Evolutionary conservation across 1,140 invertebrate genomes (phyloP).

Genomic region (Drosophila leontia): DNA sequence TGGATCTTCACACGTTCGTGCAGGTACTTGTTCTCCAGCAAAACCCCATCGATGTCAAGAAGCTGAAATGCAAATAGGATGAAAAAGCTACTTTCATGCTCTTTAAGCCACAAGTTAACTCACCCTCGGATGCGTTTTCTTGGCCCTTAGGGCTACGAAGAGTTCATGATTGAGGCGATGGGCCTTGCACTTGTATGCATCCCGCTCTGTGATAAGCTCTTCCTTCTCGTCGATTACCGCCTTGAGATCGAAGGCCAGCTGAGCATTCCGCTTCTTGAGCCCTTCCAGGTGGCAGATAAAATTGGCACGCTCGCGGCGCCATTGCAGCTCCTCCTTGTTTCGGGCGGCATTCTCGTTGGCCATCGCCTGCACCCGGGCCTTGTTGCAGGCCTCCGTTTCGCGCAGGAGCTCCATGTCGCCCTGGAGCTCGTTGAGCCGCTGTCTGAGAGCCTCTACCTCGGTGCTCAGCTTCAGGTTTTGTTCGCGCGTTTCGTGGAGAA

Average conservation of each 20-base stretch:
- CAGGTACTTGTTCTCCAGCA: conserved; percentile 93
- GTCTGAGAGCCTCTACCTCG: conserved; percentile 89
- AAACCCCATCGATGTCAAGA: conserved; percentile 92
- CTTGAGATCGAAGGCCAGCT: conserved; percentile 88
- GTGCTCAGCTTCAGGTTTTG: conserved; percentile 89
- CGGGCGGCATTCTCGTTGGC: conserved; percentile 58
- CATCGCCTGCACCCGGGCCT: conserved; percentile 69
- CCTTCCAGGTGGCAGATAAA: conserved; percentile 90
- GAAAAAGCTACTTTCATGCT: not conserved
- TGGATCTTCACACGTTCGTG: conserved; percentile 92
- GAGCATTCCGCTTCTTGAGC: conserved; percentile 87
- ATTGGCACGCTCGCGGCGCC: conserved; percentile 88
- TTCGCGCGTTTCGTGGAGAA: conserved; percentile 88
- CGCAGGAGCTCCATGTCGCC: conserved; percentile 90
- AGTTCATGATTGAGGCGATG: conserved; percentile 93
- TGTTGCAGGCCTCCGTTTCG: conserved; percentile 53
- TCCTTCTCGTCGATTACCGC: conserved; percentile 94
- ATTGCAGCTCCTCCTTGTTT: conserved; percentile 80
- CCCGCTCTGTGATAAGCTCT: conserved; percentile 91
- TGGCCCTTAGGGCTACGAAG: conserved; percentile 89
- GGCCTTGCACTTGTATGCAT: conserved; percentile 94
- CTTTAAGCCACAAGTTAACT: not conserved
- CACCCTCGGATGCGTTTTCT: conserved; percentile 83
- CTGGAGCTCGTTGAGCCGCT: conserved; percentile 90
- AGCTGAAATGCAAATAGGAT: conserved; percentile 80